Evolutionary conservation across 2,888 invertebrate genomes (phyloP), one percentile per base, ranked within the genome.

Genomic region (Athripsodes cinereus): DNA sequence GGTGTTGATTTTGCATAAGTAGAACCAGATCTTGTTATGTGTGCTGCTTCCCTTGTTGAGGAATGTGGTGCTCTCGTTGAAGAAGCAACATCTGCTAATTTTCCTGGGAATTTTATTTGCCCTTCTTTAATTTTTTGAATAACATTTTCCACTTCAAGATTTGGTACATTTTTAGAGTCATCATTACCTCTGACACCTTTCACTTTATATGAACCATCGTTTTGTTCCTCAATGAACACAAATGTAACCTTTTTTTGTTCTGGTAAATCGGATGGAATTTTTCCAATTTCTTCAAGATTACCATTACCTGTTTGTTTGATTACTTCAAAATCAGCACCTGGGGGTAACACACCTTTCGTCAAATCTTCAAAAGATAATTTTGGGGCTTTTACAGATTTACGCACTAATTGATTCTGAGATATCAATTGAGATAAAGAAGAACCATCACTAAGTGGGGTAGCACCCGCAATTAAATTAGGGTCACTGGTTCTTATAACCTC

Each of bases 131-230:
- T 90, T 68, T 84, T 85, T 62, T 88, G 86, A 50, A 92, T 76
- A 66, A 92, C 90, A 1, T 85, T 87, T 66, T 91, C 90, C 0
- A 92, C 87, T 68, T 90, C 90, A 35, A 22, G 48, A 20, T 22
- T 47, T 2, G 84, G 82, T 0, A 82, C 83, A 64, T 84, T 85
- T 22, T 80, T 80, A 0, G 83, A 80, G 68, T 84, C 82, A 65
- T 84, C 86, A 53, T 86, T 79, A 0, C 90, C 89, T 73, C 88
- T 88, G 1, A 91, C 86, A 1, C 90, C 90, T 70, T 91, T 90
- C 0, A 92, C 90, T 72, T 91, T 91, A 65, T 88, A 88, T 21
- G 88, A 87, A 5, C 92, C 92, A 67, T 92, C 92, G 2, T 87
- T 82, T 69, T 92, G 92, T 69, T 92, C 92, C 71, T 92, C 92